Conservation (phyloP, 2,888 invertebrate genomes). For the Gastracanthus pulcherrimus region DNA sequence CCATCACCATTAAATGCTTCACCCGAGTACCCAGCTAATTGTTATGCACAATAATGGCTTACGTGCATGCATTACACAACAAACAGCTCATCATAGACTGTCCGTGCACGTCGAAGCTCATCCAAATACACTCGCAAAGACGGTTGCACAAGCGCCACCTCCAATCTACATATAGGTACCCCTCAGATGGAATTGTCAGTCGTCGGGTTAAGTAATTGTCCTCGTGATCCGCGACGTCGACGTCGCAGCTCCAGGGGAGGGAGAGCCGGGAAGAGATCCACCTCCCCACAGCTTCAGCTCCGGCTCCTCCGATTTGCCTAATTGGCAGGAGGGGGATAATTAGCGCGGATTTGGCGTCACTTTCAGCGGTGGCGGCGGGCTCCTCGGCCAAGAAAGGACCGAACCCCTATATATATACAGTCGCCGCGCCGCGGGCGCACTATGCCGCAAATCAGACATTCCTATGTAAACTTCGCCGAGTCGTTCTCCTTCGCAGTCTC, state of each 20-base stretch:
- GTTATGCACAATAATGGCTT: too few relatives aligned
- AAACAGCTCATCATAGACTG: too few relatives aligned
- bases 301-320: constrained; percentile 64
- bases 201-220: constrained; percentile 41
- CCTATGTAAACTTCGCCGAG: constrained; percentile 71
- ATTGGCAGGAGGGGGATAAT: constrained; percentile 67
- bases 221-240: constrained; percentile 48
- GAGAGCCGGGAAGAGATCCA: background rate
- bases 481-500: constrained; percentile 26
- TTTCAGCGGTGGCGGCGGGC: constrained; percentile 59
- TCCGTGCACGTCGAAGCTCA: background rate
- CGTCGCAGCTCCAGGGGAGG: background rate
- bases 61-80: too few relatives aligned
- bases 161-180: background rate
- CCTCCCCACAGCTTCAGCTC: constrained; percentile 1
- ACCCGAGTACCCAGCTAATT: too few relatives aligned
- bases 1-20: too few relatives aligned
- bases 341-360: constrained; percentile 69
- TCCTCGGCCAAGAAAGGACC: constrained; percentile 49
- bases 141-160: background rate
- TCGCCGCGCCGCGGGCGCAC: background rate
- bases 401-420: too few relatives aligned
- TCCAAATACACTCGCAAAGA: background rate
- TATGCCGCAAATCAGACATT: constrained; percentile 70
- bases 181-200: constrained; percentile 38